Evolutionary conservation across 2,888 invertebrate species (phyloP), one percentile per base, ranked within the genome.

Genomic region (Alitta virens): DNA sequence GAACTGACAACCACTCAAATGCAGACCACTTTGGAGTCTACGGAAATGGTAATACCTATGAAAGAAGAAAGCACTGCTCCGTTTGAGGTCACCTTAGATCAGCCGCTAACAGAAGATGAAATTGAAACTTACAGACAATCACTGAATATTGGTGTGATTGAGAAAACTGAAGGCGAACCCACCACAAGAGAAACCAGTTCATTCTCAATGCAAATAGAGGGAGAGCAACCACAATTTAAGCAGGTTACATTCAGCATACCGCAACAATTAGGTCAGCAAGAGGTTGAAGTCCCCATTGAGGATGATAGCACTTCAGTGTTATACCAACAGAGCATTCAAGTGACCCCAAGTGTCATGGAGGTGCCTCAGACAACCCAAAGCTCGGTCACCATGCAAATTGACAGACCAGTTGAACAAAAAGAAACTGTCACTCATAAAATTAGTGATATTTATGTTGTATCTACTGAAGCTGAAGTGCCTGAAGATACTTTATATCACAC

Each of bases 221-320:
- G 65, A 23, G 70, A 68, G 53, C 70, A 70, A 64, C 69, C 63
- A 3, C n/a, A 52, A 23, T 26, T 14, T 5, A 52, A 52, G 23
- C 21, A 52, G 52, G 33, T 33, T 12, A 33, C 33, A 12, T 33
- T 33, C 33, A 33, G 12, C 33, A 33, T 33, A 5, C 33, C 33
- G 5, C 33, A 33, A 33, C 33, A 5, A 5, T 7, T 12, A 12
- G 12, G 33, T 33, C 33, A 33, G 33, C 33, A 33, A 33, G 33
- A 33, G 7, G 33, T 33, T 33, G 33, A 33, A 33, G 33, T 33
- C 33, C 5, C 5, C 33, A 7, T 12, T 7, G 12, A 33, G 33
- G 33, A 33, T 33, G 33, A 33, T 12, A 33, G 7, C 12, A 7
- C 33, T 33, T n/a, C n/a, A n/a, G n/a, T n/a, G n/a, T 33, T 33